Conservation (phyloP, 2,797 vertebrate species). For the Tadarida brasiliensis region DNA sequence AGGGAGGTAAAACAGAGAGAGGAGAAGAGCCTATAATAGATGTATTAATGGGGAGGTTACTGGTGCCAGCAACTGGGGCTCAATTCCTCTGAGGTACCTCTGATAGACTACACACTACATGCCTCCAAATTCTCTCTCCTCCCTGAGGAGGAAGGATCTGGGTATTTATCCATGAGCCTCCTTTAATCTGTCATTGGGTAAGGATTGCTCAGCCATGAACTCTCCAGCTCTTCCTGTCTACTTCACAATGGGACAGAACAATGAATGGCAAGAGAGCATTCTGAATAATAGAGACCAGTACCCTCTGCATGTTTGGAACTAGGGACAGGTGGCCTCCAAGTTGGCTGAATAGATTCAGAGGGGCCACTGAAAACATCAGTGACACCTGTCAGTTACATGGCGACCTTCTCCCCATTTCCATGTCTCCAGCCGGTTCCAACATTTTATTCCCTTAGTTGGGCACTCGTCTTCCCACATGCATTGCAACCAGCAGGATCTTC, state of each 20-base stretch:
- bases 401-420: background rate
- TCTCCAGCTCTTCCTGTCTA: accelerated
- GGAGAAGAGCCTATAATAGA: background rate
- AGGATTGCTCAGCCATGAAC: background rate
- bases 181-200: background rate
- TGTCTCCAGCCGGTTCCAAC: background rate
- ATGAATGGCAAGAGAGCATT: background rate
- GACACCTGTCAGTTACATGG: background rate
- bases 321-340: accelerated
- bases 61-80: too few relatives aligned
- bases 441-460: background rate
- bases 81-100: background rate
- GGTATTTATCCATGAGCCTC: background rate
- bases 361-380: background rate
- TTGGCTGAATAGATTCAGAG: too few relatives aligned
- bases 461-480: background rate
- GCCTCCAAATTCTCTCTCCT: background rate
- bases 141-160: background rate
- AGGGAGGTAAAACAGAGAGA: background rate
- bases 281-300: background rate
- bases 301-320: background rate
- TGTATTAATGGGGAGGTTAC: background rate
- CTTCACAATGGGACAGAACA: background rate
- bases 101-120: accelerated
- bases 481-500: background rate